Conservation (phyloP, 2,113 vertebrate genomes). For the Dolichotis patagonum region DNA sequence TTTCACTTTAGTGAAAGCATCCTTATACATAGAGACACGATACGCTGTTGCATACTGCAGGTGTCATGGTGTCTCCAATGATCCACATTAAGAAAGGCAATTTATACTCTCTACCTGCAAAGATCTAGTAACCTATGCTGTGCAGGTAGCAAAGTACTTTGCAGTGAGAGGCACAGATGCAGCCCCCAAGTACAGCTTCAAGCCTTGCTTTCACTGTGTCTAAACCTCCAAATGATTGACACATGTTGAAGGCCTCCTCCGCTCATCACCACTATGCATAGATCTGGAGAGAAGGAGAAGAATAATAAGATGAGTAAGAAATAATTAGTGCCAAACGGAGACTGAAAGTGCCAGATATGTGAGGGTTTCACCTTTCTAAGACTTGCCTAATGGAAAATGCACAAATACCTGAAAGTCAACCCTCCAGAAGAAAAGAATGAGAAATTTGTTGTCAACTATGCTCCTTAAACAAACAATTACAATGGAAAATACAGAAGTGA, state of each 20-base stretch:
- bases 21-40: background rate
- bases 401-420: background rate
- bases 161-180: background rate
- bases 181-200: background rate
- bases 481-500: background rate
- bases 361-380: background rate
- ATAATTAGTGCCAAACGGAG: background rate
- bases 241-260: background rate
- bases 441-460: background rate
- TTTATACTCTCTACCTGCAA: background rate
- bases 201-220: background rate
- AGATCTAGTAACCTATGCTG: background rate
- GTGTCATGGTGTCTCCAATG: background rate
- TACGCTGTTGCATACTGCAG: accelerated
- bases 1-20: background rate
- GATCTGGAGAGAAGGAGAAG: background rate
- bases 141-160: background rate
- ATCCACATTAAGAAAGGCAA: background rate
- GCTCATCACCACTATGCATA: background rate
- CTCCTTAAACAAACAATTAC: background rate
- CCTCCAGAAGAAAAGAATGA: background rate
- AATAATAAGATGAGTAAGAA: background rate
- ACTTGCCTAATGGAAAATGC: background rate
- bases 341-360: background rate
- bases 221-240: background rate